Evolutionary conservation across 2,888 invertebrate genomes (phyloP).

Genomic region (Graphium colonna): DNA sequence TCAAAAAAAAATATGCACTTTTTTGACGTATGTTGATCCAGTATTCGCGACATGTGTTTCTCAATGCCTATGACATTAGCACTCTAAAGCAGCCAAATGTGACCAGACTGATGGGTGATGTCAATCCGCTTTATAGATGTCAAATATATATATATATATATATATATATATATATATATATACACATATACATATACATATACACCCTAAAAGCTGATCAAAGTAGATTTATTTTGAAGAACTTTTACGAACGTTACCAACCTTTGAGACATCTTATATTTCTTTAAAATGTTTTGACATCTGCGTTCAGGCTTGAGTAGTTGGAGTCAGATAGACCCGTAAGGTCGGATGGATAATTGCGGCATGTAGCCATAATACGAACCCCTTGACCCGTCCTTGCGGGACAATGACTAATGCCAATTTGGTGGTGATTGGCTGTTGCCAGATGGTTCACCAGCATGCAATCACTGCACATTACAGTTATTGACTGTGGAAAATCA

Average conservation of each 20-base stretch:
- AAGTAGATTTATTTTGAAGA: no score
- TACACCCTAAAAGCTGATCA: neutral
- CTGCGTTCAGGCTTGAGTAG: conserved; percentile 1
- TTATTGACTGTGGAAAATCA: no score
- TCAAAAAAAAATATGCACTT: no score
- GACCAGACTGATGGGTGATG: no score
- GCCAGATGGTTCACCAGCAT: neutral
- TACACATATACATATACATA: no score
- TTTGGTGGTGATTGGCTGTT: conserved; percentile 9
- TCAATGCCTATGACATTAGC: no score
- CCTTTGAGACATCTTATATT: neutral
- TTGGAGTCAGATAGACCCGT: neutral
- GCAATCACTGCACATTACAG: neutral
- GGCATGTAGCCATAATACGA: conserved; percentile 2
- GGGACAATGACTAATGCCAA: conserved; percentile 2
- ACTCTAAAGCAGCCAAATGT: no score
- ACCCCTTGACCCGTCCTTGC: conserved; percentile 12
- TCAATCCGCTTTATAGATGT: no score
- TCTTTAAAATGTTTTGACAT: neutral
- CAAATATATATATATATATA: no score
- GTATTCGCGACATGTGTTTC: no score
- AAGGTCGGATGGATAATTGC: conserved; percentile 8
- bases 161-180: no score
- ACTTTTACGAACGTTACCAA: neutral
- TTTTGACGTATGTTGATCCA: no score